Conservation (phyloP, 2,113 vertebrate species). For the Xiphophorus couchianus region DNA sequence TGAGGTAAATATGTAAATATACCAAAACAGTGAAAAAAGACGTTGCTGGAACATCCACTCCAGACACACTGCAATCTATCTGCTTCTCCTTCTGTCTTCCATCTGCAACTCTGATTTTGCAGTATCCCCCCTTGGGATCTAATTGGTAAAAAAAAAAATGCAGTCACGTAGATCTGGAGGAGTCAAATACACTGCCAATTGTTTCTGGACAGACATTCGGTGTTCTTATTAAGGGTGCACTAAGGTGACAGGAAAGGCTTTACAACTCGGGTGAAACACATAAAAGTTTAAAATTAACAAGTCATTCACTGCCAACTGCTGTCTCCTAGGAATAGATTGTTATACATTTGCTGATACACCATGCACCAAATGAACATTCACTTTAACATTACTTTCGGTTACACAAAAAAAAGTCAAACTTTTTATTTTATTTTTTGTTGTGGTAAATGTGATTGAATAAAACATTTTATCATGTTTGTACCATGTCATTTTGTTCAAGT, state of each 20-base stretch:
- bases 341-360: background rate
- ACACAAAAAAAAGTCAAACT: too few species aligned
- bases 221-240: constrained; percentile 40
- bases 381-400: background rate
- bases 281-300: constrained; percentile 20
- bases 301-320: constrained; percentile 1
- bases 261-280: constrained; percentile 4
- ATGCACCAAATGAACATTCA: background rate
- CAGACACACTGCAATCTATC: constrained; percentile 19
- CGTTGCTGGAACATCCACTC: constrained; percentile 16
- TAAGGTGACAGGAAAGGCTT: constrained; percentile 37
- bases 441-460: background rate
- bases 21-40: background rate
- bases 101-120: constrained; percentile 10
- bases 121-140: constrained; percentile 46
- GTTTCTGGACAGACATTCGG: constrained; percentile 40
- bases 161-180: constrained; percentile 21
- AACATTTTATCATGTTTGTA: background rate
- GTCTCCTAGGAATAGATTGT: background rate
- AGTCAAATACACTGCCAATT: constrained; percentile 32
- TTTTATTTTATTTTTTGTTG: too few species aligned
- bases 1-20: background rate
- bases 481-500: too few species aligned
- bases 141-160: constrained; percentile 37
- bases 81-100: constrained; percentile 13